Evolutionary conservation across 2,797 vertebrate species (phyloP).

Genomic region (Danio tinwini): DNA sequence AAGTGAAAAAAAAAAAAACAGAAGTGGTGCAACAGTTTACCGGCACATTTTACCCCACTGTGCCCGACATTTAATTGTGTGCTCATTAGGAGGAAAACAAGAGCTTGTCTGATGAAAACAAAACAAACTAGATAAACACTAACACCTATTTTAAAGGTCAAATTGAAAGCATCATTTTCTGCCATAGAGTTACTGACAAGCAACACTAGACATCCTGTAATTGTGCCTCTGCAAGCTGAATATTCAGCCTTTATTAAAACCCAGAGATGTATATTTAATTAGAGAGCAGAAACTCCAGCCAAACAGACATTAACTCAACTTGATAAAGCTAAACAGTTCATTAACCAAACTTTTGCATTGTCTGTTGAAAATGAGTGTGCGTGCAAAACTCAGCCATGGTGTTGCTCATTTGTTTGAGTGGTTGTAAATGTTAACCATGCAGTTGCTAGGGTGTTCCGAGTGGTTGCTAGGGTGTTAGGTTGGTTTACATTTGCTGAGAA

Average conservation of each 20-base stretch:
- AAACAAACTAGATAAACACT: not conserved
- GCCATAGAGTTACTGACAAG: slow-evolving; percentile 10
- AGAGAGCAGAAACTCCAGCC: not conserved
- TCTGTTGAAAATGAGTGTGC: not conserved
- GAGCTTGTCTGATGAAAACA: not conserved
- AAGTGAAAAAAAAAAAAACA: not conserved
- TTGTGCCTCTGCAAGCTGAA: not conserved
- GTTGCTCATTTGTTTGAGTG: slow-evolving; percentile 2
- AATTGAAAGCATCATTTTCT: not conserved
- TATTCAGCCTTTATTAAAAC: not conserved
- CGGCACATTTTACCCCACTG: not conserved
- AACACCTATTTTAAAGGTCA: not conserved
- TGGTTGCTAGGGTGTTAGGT: slow-evolving; percentile 3
- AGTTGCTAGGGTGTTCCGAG: not conserved
- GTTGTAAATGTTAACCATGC: not conserved
- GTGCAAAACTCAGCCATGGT: not conserved
- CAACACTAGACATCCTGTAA: slow-evolving; percentile 3
- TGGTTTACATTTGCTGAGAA: slow-evolving; percentile 1
- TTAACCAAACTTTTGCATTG: not conserved
- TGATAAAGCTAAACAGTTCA: not conserved
- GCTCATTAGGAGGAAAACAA: slow-evolving; percentile 23
- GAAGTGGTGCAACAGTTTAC: too few species aligned
- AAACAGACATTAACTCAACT: not conserved
- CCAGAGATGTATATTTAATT: not conserved
- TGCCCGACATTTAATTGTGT: not conserved